Percentiles rank a stretch among this genome's conserved stretches.
phyloP scores from a whole-genome alignment of 2,797 vertebrate genomes.

The Sebastes melanostomus region DNA sequence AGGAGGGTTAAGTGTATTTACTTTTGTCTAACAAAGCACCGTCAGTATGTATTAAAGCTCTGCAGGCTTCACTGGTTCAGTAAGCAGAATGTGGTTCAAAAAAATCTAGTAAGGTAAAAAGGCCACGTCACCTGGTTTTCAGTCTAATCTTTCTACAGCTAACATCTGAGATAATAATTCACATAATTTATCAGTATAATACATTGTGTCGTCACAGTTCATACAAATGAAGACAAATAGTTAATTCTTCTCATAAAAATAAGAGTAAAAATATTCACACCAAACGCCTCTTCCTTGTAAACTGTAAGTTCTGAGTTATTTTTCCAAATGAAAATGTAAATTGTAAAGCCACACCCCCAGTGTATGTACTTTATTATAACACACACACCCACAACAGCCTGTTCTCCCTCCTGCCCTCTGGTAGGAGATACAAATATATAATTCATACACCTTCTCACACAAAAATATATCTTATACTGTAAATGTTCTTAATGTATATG shows the following conservation, averaged over 20 bases:
- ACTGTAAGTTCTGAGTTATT: not conserved
- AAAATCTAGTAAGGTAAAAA: not conserved
- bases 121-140: not conserved
- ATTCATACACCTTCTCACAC: too few species aligned
- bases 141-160: not conserved
- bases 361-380: not conserved
- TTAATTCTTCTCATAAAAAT: not conserved
- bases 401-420: too few species aligned
- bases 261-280: conserved; percentile 25
- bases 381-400: too few species aligned
- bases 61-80: not conserved
- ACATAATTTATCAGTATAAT: not conserved
- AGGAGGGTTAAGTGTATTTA: not conserved
- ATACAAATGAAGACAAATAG: not conserved
- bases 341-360: too few species aligned
- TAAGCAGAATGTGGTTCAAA: not conserved
- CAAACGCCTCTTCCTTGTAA: conserved; percentile 16
- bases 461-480: too few species aligned
- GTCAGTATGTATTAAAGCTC: not conserved
- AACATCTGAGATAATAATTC: not conserved
- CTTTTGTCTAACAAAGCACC: not conserved
- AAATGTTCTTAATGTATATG: too few species aligned
- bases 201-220: not conserved
- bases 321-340: not conserved
- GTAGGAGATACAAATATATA: too few species aligned